A percentile compares a stretch with the other conserved stretches of the same genome.
phyloP scores from a whole-genome alignment of 2,113 vertebrate genomes.

The Ceuthmochares aereus region DNA sequence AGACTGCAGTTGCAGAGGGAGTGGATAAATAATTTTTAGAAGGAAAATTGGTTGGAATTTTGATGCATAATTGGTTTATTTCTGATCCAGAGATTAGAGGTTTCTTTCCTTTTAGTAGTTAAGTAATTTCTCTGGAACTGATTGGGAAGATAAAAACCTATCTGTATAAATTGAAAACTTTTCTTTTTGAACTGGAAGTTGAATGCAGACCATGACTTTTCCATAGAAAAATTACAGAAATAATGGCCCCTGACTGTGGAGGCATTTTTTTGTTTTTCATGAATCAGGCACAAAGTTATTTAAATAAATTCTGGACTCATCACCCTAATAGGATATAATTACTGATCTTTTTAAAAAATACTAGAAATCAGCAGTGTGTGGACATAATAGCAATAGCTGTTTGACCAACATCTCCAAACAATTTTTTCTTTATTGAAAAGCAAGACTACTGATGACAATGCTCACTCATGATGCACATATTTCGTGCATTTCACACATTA shows the following conservation, averaged over 20 bases:
- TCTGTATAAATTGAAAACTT: conserved; percentile 71
- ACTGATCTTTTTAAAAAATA: conserved; percentile 49
- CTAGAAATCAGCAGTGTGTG: conserved; percentile 28
- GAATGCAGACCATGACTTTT: conserved; percentile 68
- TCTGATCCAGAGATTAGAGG: conserved; percentile 15
- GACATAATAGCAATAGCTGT: conserved; percentile 31
- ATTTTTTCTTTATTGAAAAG: conserved; percentile 35
- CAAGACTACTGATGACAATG: neutral
- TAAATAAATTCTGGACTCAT: conserved; percentile 75
- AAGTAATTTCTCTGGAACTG: conserved; percentile 48
- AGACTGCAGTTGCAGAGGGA: neutral
- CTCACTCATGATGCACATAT: neutral
- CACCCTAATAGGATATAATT: conserved; percentile 61
- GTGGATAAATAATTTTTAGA: conserved; percentile 46
- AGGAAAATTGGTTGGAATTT: conserved; percentile 41
- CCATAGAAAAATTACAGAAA: conserved; percentile 65
- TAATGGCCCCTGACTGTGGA: conserved; percentile 52
- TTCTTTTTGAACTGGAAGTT: conserved; percentile 65
- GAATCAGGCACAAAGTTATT: conserved; percentile 67
- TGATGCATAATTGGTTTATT: neutral
- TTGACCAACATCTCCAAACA: conserved; percentile 40
- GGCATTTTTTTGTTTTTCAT: conserved; percentile 65
- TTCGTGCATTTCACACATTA: conserved; percentile 6
- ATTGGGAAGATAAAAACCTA: conserved; percentile 58
- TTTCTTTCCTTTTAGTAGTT: conserved; percentile 40